Base-by-base conservation (phyloP, 2,797 vertebrate genomes). In the Gymnoscopelus microlampas region DNA sequence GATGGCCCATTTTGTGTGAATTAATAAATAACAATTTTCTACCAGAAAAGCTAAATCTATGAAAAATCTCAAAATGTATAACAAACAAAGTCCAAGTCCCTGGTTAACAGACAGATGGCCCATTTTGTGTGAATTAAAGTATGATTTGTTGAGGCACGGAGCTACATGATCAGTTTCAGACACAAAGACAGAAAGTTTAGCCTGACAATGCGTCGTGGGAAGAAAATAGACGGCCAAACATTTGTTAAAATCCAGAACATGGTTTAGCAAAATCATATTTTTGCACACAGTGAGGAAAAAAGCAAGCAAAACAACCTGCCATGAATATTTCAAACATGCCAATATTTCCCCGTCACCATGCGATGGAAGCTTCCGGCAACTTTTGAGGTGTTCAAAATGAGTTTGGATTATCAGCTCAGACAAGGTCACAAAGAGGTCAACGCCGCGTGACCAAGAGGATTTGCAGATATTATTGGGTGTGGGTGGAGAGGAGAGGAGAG, bases 251-350 rank as follows among this genome's bases (percentile, higher is more conserved):
- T 79, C 50, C 54, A 59, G 57, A 72, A 60, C 70, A 78, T 82
- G 73, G 80, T 76, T 74, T 63, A 54, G 60, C 70, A 74, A 35
- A 35, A 35, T 35, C 79, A 70, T 62, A 47, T 26, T 12, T 26
- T 55, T 57, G 66, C 65, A 81, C 39, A 56, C 67, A 62, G 59
- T 2, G 39, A 9, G 67, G 53, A 60, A 74, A 80, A 70, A 35
- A 76, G 74, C 54, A 77, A 60, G 55, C 53, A 32, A 59, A 67
- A 76, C 35, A 72, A 12, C n/a, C 2, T 0, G 1, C 59, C 70
- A 79, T 85, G 78, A 86, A 86, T 85, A 87, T 88, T 83, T 87
- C 53, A 87, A 77, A 87, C 0, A 60, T 73, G 63, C 70, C 74
- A 70, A 74, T 81, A 84, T 83, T 69, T 79, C 70, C 77, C 39